phyloP scores from a whole-genome alignment of 2,888 invertebrate species.

The Drosophila maculinotata region DNA sequence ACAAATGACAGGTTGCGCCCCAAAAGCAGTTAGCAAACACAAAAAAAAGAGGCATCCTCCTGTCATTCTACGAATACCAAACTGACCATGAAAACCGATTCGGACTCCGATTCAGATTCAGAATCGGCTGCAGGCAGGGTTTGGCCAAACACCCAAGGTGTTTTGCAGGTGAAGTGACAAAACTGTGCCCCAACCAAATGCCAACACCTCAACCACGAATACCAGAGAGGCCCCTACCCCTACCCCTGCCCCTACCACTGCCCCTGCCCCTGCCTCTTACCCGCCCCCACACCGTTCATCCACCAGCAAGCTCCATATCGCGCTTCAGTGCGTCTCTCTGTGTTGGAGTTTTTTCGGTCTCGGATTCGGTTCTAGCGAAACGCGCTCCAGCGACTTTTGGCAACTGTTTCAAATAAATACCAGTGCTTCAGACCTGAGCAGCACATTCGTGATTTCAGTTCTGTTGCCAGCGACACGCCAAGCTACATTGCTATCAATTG shows the following conservation, averaged over 20 bases:
- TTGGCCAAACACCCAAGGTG: conserved; percentile 55
- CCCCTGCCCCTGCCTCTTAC: too few species aligned
- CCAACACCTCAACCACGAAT: conserved; percentile 58
- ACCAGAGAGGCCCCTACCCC: too few species aligned
- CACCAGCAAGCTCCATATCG: conserved; percentile 44
- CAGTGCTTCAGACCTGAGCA: conserved; percentile 35
- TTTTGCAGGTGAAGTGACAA: conserved; percentile 78
- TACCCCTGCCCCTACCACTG: too few species aligned
- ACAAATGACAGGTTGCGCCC: conserved; percentile 53
- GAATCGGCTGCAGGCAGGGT: conserved; percentile 13
- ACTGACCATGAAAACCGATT: conserved; percentile 71
- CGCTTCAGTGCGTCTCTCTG: conserved; percentile 74
- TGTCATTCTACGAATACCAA: conserved; percentile 71
- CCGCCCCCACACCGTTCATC: conserved; percentile 3
- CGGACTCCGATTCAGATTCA: conserved; percentile 10
- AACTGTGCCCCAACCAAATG: conserved; percentile 50
- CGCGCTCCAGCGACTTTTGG: conserved; percentile 27
- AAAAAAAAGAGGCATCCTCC: conserved; percentile 58
- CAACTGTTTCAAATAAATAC: conserved; percentile 72
- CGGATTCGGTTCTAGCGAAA: conserved; percentile 51
- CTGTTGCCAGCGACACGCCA: conserved; percentile 42
- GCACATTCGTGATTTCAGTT: conserved; percentile 73
- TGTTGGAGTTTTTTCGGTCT: conserved; percentile 43
- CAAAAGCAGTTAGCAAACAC: neutral
- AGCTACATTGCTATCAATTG: conserved; percentile 4